phyloP scores from a whole-genome alignment of 92 coral and sea anemone genomes.

The Epizoanthus stellaris region DNA sequence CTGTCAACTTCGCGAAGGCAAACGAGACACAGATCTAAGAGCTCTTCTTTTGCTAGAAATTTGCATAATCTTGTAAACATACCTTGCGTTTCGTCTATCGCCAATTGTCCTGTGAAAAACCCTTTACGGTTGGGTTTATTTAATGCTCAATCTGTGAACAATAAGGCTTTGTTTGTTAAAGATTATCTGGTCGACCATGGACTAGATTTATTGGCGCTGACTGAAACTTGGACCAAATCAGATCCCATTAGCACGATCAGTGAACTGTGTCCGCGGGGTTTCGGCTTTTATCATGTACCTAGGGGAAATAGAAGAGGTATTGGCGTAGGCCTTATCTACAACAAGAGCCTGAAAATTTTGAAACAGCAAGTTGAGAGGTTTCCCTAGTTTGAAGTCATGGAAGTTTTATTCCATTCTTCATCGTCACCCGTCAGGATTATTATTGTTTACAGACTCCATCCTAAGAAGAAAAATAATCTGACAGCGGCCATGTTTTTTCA shows the following conservation, averaged over 20 bases:
- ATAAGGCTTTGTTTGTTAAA: slow-evolving; percentile 1
- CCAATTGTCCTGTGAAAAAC: background rate
- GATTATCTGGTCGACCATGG: slow-evolving; percentile 6
- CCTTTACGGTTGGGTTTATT: too few species aligned
- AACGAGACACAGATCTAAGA: background rate
- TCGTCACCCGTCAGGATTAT: slow-evolving; percentile 29
- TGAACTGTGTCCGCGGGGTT: slow-evolving; percentile 10
- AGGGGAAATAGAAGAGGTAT: slow-evolving; percentile 3
- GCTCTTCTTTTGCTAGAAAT: background rate
- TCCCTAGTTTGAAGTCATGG: slow-evolving; percentile 9
- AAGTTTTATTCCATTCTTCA: slow-evolving; percentile 44
- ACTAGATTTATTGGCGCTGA: background rate
- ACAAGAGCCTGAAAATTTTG: background rate
- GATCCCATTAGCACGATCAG: background rate
- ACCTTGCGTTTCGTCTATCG: background rate
- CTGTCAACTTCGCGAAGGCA: background rate
- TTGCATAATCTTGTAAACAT: background rate
- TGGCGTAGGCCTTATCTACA: background rate
- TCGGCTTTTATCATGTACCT: background rate
- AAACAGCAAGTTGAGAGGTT: slow-evolving; percentile 4
- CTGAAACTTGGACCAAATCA: background rate
- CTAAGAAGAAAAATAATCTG: slow-evolving; percentile 8
- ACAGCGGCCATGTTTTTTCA: slow-evolving; percentile 15
- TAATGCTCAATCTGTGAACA: too few species aligned
- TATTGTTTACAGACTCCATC: slow-evolving; percentile 1